Conservation (phyloP, 2,888 invertebrate genomes). For the Dasysyrphus albostriatus region DNA sequence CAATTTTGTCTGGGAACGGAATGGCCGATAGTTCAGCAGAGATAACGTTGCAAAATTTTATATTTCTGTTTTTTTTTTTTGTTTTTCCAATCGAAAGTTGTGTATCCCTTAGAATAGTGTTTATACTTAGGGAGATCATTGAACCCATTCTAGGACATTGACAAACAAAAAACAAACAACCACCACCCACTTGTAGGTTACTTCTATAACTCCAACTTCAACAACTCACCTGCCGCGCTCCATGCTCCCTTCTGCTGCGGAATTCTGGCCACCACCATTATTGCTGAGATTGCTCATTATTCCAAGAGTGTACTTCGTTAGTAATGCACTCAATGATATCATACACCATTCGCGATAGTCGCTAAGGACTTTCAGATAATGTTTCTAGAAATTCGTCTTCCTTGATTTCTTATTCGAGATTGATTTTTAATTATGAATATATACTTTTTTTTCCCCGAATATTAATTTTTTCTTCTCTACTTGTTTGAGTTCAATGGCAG, state of each 20-base stretch:
- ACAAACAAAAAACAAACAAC: neutral
- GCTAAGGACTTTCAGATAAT: conserved; percentile 51
- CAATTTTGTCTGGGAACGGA: neutral
- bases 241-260: conserved; percentile 83
- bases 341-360: conserved; percentile 79
- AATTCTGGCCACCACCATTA: conserved; percentile 79
- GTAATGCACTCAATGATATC: conserved; percentile 83
- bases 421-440: neutral
- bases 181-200: conserved; percentile 42
- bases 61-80: neutral
- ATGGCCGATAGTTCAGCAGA: neutral
- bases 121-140: conserved; percentile 26
- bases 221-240: conserved; percentile 80
- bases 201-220: neutral
- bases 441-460: neutral
- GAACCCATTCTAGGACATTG: conserved; percentile 51
- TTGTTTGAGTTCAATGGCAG: conserved; percentile 39
- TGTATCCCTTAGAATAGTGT: conserved; percentile 4
- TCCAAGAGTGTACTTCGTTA: conserved; percentile 82
- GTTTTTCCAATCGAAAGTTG: neutral
- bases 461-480: conserved; percentile 4
- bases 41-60: neutral
- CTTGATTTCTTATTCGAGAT: neutral
- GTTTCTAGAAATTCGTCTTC: conserved; percentile 26
- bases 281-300: conserved; percentile 83